Conservation (phyloP, 2,888 invertebrate genomes). For the Hyles lineata region DNA sequence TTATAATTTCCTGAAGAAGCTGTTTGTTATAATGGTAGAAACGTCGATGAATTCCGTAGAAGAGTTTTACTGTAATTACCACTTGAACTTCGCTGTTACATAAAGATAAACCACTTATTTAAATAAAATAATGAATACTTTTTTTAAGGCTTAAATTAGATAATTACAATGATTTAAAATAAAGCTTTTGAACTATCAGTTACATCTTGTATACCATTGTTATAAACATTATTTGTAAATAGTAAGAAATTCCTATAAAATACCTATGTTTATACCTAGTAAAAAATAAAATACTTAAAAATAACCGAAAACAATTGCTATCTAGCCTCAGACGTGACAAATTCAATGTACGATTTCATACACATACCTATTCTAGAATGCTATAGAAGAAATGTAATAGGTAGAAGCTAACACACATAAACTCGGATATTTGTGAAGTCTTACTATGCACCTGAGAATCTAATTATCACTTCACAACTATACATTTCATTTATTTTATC, state of each 20-base stretch:
- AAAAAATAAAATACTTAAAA: too few species aligned
- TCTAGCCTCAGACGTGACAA: neutral
- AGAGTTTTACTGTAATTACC: too few species aligned
- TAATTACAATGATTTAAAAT: neutral
- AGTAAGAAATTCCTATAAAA: neutral
- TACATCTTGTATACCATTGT: neutral
- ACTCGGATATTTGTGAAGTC: neutral
- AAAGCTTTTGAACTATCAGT: neutral
- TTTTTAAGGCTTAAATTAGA: neutral
- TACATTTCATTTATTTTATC: neutral
- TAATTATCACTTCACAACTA: neutral
- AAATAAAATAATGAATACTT: neutral
- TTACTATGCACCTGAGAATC: neutral
- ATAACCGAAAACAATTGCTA: neutral
- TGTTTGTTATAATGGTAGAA: neutral
- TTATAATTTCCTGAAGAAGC: slow-evolving; percentile 9
- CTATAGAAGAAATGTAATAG: neutral
- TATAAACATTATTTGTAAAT: neutral
- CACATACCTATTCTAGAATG: neutral
- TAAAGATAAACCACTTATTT: too few species aligned
- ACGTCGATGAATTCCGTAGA: neutral
- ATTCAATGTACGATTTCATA: neutral
- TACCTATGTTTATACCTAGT: too few species aligned
- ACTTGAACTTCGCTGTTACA: too few species aligned
- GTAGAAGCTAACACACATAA: neutral